Percentiles rank a stretch among this genome's conserved stretches.
phyloP scores from a whole-genome alignment of 2,888 invertebrate species.

The Epistrophe grossulariae region DNA sequence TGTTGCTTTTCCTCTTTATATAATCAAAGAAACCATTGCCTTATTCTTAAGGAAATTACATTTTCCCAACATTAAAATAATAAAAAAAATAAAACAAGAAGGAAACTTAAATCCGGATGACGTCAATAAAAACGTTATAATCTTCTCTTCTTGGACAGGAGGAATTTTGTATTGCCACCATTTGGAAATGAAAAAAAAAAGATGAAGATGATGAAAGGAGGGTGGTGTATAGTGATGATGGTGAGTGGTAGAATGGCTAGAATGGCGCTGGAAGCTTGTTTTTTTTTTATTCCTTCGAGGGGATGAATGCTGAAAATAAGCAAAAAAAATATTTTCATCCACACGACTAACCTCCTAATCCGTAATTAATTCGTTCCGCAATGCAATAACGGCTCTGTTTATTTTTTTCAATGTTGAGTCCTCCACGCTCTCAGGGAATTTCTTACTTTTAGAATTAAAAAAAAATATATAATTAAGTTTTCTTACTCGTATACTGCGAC shows the following conservation, averaged over 20 bases:
- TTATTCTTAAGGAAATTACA: conserved; percentile 46
- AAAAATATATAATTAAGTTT: not conserved
- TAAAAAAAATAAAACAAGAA: conserved; percentile 30
- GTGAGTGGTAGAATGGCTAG: not conserved
- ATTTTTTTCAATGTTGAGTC: not conserved
- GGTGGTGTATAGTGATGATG: not conserved
- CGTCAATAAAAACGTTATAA: conserved; percentile 54
- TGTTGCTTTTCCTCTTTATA: not conserved
- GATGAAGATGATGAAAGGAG: not conserved
- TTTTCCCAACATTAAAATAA: conserved; percentile 29
- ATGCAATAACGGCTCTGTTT: conserved; percentile 48
- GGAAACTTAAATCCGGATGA: conserved; percentile 32
- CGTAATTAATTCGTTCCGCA: conserved; percentile 74
- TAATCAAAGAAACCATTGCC: conserved; percentile 6
- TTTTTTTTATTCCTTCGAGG: not conserved
- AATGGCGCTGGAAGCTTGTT: conserved; percentile 7
- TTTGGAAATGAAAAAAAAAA: not conserved
- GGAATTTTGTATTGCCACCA: conserved; percentile 30
- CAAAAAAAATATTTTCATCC: conserved; percentile 53
- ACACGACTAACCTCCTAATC: conserved; percentile 75
- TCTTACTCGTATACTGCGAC: not conserved
- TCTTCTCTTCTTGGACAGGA: conserved; percentile 35
- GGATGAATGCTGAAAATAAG: conserved; percentile 12
- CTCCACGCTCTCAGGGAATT: not conserved
- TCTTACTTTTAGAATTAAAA: not conserved